These are phyloP conservation scores for Anseranas semipalmata DNA, from an alignment of 2,113 vertebrate species.

Conservation along the genomic window DNA sequence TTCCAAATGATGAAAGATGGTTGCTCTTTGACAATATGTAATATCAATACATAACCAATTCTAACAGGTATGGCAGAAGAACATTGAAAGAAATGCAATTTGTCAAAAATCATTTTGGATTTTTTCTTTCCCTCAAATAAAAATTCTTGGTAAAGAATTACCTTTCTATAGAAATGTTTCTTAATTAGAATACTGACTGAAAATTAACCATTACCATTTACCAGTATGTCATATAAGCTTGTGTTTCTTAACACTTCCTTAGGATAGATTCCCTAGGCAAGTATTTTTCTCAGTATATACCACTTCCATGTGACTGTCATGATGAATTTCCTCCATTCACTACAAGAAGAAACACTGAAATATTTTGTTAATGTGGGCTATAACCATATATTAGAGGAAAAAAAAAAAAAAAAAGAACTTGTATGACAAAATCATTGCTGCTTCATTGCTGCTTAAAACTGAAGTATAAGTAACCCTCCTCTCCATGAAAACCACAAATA, in stretches of 20 bases:
- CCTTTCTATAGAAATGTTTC: fast-evolving
- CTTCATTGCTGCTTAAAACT: neutral
- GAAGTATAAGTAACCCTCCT: neutral
- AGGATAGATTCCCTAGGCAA: neutral
- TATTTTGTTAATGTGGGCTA: neutral
- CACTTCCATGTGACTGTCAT: neutral
- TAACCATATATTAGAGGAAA: neutral
- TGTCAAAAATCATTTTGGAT: neutral
- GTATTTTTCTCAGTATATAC: neutral
- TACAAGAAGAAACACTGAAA: neutral
- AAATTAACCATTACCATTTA: neutral
- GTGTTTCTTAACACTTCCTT: neutral
- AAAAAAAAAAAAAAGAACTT: neutral
- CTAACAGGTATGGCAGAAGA: neutral
- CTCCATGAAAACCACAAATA: neutral
- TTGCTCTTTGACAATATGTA: neutral
- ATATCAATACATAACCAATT: neutral
- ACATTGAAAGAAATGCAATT: neutral
- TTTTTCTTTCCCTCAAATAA: neutral
- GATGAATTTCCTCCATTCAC: neutral
- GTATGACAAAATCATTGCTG: neutral
- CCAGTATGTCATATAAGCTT: neutral
- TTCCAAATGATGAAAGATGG: neutral
- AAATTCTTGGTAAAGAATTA: fast-evolving
- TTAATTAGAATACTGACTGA: neutral